A percentile compares a stretch with the other conserved stretches of the same genome.
Conservation (phyloP, 2,888 invertebrate genomes). For the Eumacrocentrus americanus region DNA sequence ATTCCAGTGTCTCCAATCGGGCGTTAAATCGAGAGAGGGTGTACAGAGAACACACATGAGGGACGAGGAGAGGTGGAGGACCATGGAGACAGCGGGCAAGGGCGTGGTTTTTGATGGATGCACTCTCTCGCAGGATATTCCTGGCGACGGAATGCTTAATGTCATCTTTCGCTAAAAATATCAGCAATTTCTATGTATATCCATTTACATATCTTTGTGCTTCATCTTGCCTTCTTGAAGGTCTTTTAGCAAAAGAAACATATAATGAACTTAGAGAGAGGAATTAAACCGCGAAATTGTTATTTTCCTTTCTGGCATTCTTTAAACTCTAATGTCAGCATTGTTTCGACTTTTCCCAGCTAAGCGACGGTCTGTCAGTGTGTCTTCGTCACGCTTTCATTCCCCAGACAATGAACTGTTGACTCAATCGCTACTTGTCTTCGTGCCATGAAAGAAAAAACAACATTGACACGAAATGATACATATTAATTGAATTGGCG, state of each 20-base stretch:
- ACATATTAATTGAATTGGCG: too few species aligned
- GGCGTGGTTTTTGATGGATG: constrained; percentile 29
- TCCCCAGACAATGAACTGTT: constrained; percentile 9
- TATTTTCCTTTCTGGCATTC: neutral
- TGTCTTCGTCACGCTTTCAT: constrained; percentile 14
- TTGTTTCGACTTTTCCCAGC: neutral
- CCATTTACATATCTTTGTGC: too few species aligned
- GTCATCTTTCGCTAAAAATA: constrained; percentile 19
- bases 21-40: neutral
- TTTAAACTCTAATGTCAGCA: neutral
- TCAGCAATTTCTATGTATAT: neutral
- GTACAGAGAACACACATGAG: neutral
- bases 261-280: too few species aligned
- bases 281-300: neutral
- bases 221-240: too few species aligned
- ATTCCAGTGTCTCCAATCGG: neutral
- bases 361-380: neutral
- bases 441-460: neutral
- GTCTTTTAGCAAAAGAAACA: too few species aligned
- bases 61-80: neutral
- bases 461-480: neutral
- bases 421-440: neutral
- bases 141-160: constrained; percentile 14
- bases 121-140: constrained; percentile 2
- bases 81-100: constrained; percentile 22